Base-by-base conservation (phyloP, 2,797 vertebrate genomes). In the Falco peregrinus region DNA sequence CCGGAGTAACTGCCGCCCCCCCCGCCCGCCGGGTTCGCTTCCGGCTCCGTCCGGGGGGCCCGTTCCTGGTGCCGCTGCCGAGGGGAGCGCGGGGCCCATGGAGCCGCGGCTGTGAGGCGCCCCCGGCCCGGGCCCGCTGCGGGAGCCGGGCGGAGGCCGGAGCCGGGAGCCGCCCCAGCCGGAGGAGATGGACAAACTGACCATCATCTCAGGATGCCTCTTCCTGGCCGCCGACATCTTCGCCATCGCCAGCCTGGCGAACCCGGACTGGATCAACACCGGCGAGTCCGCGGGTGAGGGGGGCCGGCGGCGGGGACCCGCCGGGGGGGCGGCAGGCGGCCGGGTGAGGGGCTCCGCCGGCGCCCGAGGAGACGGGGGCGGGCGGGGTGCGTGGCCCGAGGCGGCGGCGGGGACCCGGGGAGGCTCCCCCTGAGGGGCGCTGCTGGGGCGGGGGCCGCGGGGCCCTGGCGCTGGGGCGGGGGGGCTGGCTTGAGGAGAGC, bases 231-330 rank as follows among this genome's bases (percentile, higher is more conserved):
- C 99, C 48, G 99, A 99, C 98, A 99, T 99, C 97, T 99, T 99
- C 97, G 99, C 99, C 96, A 99, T 99, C 97, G 99, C 99, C 98
- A 99, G 99, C 98, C 98, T 99, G 97, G 99, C 98, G 96, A 99
- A 99, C 97, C 99, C 99, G 84, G 99, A 99, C 98, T 99, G 99
- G 99, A 99, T 99, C 98, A 99, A 99, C 98, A 99, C 99, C 25
- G 99, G 99, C 87, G 98, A 99, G 87, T 98, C 99, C 63, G 98
- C 98, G 79, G 99, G 99, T 99, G 97, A 98, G 97, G 79, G 75
- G 13, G 37, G 61, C 61, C 56, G 76, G 86, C 90, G 84, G 76
- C 79, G 65, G 76, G 31, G 37, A 67, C 84, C 33, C 64, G 31
- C 47, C 54, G 17, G 11, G 15, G 59, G 63, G 74, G 63, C 80